Base-by-base conservation (phyloP, 2,888 invertebrate genomes). In the Cephus pulcher region DNA sequence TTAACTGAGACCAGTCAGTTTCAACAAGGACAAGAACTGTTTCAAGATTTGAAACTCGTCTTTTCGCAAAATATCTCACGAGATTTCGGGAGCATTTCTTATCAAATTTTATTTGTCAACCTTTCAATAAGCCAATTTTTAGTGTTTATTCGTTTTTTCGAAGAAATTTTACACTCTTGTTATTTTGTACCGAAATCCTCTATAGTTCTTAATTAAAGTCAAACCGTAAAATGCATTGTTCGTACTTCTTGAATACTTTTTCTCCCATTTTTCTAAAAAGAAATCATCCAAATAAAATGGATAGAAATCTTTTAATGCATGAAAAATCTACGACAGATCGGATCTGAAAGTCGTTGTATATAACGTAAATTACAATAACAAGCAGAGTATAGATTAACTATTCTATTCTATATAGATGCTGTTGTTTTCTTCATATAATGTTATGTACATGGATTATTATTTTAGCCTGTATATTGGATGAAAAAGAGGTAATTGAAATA, bases 341-440 rank as follows among this genome's bases (percentile, higher is more conserved):
- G 34, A 71, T 71, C 32, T 11, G n/a, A 71, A 77, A 75, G 81
- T 73, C 80, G 76, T 82, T 86, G 86, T 86, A 86, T 73, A 86
- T 86, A 84, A 70, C 71, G 23, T 56, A 33, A 33, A 33, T 33
- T 33, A 33, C 33, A 33, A 33, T 33, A 70, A 71, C 34, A 85
- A 82, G 80, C 81, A 83, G 82, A 88, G 87, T 84, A 83, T 85
- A 87, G 84, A 81, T 86, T 84, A 85, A 71, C 83, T 78, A 84
- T 84, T 85, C 80, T 71, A 71, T 32, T 33, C 33, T 33, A 71
- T 71, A 71, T 71, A 12, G 80, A 82, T 81, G 79, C 87, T 84
- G 85, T 87, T 84, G 84, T 88, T 88, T 88, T 86, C 86, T 86
- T 84, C 85, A 84, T 86, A 84, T 81, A 83, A 87, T 85, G 84